Evolutionary conservation across 2,113 vertebrate species (phyloP).

Genomic region (Climacteris rufus): DNA sequence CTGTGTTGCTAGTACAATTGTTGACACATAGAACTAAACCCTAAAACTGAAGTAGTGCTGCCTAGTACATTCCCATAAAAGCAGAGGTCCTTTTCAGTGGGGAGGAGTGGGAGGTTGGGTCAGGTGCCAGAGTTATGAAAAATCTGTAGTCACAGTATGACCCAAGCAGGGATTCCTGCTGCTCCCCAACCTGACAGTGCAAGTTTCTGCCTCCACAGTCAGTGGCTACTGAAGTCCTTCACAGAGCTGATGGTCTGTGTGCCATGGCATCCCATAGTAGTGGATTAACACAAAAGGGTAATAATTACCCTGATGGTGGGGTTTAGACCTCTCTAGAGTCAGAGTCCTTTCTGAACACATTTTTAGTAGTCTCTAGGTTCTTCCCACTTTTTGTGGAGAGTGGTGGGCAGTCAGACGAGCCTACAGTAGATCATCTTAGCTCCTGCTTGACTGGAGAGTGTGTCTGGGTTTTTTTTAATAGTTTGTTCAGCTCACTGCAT

Average conservation of each 20-base stretch:
- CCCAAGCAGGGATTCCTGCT: not conserved
- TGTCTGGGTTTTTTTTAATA: not conserved
- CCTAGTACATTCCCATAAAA: not conserved
- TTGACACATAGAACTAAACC: not conserved
- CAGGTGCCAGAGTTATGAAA: not conserved
- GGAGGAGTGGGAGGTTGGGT: not conserved
- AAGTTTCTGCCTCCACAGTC: not conserved
- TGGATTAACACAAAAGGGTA: not conserved
- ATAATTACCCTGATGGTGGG: not conserved
- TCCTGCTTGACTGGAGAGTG: not conserved
- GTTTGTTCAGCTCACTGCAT: rapidly evolving
- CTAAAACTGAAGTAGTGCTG: not conserved
- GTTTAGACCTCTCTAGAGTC: not conserved
- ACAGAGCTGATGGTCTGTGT: not conserved
- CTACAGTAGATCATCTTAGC: not conserved
- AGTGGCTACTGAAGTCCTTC: not conserved
- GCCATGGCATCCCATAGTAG: not conserved
- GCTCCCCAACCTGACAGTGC: not conserved
- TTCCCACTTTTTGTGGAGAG: not conserved
- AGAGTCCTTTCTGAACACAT: not conserved
- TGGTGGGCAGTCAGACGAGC: not conserved
- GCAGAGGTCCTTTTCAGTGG: not conserved
- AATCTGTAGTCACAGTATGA: not conserved
- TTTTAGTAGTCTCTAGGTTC: not conserved
- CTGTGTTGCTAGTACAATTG: not conserved